phyloP scores from a whole-genome alignment of 2,113 vertebrate genomes.

The Gasterosteus nipponicus region DNA sequence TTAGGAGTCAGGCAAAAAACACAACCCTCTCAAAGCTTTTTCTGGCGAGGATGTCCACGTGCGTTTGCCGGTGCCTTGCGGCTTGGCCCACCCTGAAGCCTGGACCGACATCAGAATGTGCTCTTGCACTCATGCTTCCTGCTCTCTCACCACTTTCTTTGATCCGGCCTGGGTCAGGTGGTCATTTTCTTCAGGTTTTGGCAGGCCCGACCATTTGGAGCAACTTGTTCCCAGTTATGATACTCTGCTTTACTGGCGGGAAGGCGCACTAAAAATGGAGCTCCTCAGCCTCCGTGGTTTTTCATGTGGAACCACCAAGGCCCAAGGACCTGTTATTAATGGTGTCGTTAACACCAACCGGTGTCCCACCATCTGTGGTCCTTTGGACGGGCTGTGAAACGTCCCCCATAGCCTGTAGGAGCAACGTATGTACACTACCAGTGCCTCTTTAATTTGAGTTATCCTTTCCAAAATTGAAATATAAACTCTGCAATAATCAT shows the following conservation, averaged over 20 bases:
- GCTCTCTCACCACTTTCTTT: not conserved
- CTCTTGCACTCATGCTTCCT: constrained; percentile 8
- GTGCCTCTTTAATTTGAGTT: not conserved
- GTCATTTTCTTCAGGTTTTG: constrained; percentile 54
- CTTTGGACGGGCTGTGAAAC: constrained; percentile 60
- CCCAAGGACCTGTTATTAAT: constrained; percentile 52
- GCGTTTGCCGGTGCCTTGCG: constrained; percentile 13
- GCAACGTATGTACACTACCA: not conserved
- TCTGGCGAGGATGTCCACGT: constrained; percentile 3
- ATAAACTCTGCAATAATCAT: constrained; percentile 13
- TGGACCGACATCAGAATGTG: not conserved
- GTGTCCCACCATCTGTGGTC: constrained; percentile 69
- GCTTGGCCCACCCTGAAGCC: constrained; percentile 1
- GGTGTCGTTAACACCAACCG: constrained; percentile 62
- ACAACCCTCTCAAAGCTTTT: constrained; percentile 43
- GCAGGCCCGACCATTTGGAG: constrained; percentile 59
- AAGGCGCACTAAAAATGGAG: constrained; percentile 4
- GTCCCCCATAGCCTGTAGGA: not conserved
- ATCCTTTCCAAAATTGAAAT: constrained; percentile 14
- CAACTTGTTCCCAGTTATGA: constrained; percentile 53
- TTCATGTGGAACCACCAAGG: constrained; percentile 52
- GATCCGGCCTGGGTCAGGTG: constrained; percentile 36
- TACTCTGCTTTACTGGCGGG: constrained; percentile 33
- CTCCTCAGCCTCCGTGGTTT: constrained; percentile 41
- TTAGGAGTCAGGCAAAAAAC: constrained; percentile 18